These are phyloP conservation scores for Bombyx mori DNA, from an alignment of 1,140 invertebrate species.

Conservation along the genomic window DNA sequence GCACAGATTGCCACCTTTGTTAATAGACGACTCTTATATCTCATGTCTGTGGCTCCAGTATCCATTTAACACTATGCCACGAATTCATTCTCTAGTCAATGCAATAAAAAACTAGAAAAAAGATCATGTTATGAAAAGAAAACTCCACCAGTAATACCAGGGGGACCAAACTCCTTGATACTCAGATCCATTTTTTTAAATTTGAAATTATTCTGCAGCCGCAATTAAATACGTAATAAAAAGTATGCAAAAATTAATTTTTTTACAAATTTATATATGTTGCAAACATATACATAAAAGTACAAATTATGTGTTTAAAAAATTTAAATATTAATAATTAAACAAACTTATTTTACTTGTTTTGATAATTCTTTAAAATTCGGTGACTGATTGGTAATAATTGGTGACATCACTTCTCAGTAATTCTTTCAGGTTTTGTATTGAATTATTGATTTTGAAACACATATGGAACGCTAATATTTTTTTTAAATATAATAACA, in stretches of 20 bases:
- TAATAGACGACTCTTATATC: no score
- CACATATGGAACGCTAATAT: background rate
- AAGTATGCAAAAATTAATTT: constrained; percentile 2
- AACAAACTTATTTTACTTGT: constrained; percentile 1
- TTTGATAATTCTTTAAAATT: constrained; percentile 2
- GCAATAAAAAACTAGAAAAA: no score
- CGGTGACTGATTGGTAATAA: background rate
- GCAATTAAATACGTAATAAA: constrained; percentile 2
- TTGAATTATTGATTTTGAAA: background rate
- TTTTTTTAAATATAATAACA: background rate
- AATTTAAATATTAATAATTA: background rate
- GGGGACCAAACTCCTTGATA: background rate
- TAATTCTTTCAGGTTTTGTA: background rate
- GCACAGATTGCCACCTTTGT: no score
- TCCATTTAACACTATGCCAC: no score
- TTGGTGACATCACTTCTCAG: constrained; percentile 1
- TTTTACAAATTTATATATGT: constrained; percentile 1
- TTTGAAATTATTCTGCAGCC: constrained; percentile 2
- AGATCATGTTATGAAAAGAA: no score
- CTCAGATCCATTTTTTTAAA: background rate
- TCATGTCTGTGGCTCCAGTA: no score
- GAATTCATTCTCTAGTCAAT: no score
- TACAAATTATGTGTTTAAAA: constrained; percentile 1
- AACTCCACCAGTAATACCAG: background rate
- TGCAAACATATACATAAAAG: background rate